phyloP scores from a whole-genome alignment of 2,113 vertebrate species.

The Isichthys henryi region DNA sequence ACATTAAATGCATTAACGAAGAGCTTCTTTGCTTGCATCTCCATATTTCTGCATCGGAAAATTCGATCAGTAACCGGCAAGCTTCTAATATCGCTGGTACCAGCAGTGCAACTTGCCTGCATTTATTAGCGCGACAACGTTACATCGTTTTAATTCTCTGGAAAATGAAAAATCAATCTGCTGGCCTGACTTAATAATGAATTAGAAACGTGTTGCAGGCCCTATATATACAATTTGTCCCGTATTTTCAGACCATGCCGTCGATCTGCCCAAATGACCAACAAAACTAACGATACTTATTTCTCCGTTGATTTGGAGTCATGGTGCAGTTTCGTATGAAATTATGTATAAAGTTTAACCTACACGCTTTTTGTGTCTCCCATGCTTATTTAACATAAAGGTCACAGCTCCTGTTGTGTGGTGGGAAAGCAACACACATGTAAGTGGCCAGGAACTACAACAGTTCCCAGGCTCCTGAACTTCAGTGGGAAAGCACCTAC shows the following conservation, averaged over 20 bases:
- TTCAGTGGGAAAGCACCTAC: not conserved
- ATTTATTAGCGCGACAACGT: not conserved
- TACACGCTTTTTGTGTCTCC: not conserved
- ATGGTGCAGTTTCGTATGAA: not conserved
- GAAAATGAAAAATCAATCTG: not conserved
- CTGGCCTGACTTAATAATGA: not conserved
- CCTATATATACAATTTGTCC: not conserved
- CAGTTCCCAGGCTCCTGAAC: not conserved
- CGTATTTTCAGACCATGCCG: not conserved
- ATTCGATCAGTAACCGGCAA: not conserved
- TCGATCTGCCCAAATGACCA: not conserved
- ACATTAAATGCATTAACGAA: not conserved
- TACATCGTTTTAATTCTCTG: not conserved
- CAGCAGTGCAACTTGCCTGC: not conserved
- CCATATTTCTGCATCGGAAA: not conserved
- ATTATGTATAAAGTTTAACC: too few relatives aligned
- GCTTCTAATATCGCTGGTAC: not conserved
- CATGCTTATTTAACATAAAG: not conserved
- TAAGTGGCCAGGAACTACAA: not conserved
- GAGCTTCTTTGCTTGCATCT: not conserved
- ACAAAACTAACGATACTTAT: not conserved
- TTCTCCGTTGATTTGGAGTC: not conserved
- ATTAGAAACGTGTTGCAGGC: not conserved
- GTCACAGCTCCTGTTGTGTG: not conserved
- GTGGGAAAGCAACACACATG: not conserved